Conservation (phyloP, 1,140 invertebrate genomes). For the Ruditapes philippinarum region DNA sequence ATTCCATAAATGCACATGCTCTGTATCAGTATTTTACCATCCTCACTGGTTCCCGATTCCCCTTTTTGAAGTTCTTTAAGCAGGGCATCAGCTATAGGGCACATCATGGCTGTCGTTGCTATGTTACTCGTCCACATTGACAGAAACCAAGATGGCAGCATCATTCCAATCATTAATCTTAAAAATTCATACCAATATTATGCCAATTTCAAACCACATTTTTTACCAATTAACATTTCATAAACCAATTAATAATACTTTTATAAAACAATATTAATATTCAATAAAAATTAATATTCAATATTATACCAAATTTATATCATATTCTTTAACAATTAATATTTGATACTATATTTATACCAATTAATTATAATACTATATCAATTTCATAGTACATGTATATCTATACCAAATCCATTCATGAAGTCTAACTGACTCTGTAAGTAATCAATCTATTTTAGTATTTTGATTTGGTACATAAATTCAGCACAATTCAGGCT, state of each 20-base stretch:
- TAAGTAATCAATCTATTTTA: too few relatives aligned
- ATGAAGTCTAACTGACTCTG: too few relatives aligned
- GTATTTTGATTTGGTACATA: too few relatives aligned
- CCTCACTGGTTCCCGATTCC: slow-evolving; percentile 7
- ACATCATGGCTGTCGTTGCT: slow-evolving; percentile 86
- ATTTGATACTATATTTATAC: too few relatives aligned
- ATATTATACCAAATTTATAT: too few relatives aligned
- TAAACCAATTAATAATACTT: too few relatives aligned
- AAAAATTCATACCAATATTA: not conserved
- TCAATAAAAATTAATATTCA: too few relatives aligned
- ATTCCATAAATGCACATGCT: not conserved
- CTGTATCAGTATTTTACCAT: not conserved
- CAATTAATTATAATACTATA: too few relatives aligned
- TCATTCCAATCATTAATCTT: slow-evolving; percentile 83
- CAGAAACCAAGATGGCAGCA: slow-evolving; percentile 85
- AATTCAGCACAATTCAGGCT: too few relatives aligned
- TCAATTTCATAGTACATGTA: too few relatives aligned
- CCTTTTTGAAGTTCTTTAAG: slow-evolving; percentile 54
- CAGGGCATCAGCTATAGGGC: slow-evolving; percentile 84
- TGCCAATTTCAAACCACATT: not conserved
- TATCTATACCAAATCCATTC: too few relatives aligned
- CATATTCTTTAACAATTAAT: too few relatives aligned
- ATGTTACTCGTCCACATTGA: slow-evolving; percentile 87
- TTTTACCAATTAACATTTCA: not conserved
- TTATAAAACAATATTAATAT: not conserved